These are phyloP conservation scores for Salvator merianae DNA, from an alignment of 2,113 vertebrate species.

Conservation along the genomic window DNA sequence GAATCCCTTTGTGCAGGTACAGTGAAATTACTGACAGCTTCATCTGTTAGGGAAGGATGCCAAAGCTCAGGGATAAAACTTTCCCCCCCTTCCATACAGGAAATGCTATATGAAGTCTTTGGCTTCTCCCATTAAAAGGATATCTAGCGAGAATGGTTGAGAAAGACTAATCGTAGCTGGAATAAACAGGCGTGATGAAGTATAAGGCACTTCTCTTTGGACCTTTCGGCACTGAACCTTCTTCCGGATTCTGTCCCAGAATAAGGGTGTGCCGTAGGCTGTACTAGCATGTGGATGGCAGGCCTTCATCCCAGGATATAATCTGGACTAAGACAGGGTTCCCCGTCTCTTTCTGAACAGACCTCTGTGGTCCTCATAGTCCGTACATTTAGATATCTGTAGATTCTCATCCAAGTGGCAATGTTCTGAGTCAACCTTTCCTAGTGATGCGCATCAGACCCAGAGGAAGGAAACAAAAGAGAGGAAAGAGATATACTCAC, in stretches of 20 bases:
- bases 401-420: background rate
- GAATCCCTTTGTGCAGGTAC: background rate
- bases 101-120: background rate
- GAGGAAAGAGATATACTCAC: constrained; percentile 46
- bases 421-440: background rate
- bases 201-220: background rate
- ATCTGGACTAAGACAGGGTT: no score
- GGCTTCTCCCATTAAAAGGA: background rate
- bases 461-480: background rate
- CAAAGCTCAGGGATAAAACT: no score
- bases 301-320: background rate
- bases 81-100: no score
- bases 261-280: no score
- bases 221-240: no score
- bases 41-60: no score
- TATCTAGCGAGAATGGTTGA: background rate
- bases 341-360: background rate
- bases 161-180: background rate
- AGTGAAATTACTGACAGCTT: background rate
- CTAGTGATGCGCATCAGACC: background rate
- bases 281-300: no score
- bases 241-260: no score
- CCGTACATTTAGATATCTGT: background rate
- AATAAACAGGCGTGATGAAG: background rate
- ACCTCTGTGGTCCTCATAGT: no score